A percentile compares a stretch with the other conserved stretches of the same genome.
Evolutionary conservation across 2,113 vertebrate species (phyloP).

Genomic region (Bubo blakistoni): DNA sequence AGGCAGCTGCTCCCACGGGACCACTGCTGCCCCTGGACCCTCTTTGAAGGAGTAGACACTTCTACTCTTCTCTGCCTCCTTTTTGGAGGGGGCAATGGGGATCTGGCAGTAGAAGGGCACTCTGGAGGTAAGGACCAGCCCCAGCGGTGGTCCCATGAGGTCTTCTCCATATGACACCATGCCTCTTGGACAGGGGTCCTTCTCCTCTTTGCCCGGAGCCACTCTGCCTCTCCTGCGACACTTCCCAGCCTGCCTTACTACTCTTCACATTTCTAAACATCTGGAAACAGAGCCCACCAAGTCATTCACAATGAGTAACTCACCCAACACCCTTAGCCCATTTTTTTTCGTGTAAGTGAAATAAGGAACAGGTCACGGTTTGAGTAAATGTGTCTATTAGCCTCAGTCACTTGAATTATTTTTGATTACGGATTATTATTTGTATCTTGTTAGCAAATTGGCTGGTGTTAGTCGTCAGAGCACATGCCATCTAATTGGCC

Average conservation of each 20-base stretch:
- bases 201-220: background rate
- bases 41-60: background rate
- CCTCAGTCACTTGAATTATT: background rate
- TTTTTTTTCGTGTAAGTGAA: background rate
- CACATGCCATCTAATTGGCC: background rate
- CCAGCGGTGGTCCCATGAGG: background rate
- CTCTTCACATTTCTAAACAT: background rate
- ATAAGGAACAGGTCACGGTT: background rate
- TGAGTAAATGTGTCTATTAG: background rate
- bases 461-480: background rate
- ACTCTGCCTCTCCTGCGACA: background rate
- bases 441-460: background rate
- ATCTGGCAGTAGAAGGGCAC: background rate
- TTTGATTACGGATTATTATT: background rate
- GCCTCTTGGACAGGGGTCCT: background rate
- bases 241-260: background rate
- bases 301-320: fast-evolving
- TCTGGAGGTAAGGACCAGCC: background rate
- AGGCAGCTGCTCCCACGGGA: fast-evolving
- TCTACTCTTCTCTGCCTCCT: background rate
- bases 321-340: background rate
- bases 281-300: background rate
- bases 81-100: background rate
- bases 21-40: fast-evolving
- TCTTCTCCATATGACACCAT: background rate